Evolutionary conservation across 2,113 vertebrate species (phyloP), one percentile per base, ranked within the genome.

Genomic region (Cinclus cinclus): DNA sequence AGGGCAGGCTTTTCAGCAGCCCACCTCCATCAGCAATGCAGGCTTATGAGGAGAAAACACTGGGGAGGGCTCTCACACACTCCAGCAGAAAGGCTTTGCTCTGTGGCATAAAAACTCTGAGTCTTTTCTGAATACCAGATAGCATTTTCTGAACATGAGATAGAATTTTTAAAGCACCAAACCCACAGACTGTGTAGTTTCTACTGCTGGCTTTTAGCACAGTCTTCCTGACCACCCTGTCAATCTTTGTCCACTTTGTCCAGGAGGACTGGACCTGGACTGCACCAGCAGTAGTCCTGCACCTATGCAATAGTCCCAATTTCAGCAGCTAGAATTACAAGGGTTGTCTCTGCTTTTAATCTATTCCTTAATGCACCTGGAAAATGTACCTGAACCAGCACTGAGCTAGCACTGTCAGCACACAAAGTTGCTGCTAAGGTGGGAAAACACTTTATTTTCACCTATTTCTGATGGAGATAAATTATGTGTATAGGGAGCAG

Each of bases 381-480:
- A 89, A 90, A 95, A 97, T 39, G 33, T 46, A 35, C 28, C 59
- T 90, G 35, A 92, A 88, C 47, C n/a, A 96, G 53, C 63, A 77
- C 56, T 52, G 74, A 95, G 64, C 28, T 25, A 44, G 49, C 52
- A 95, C 56, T 37, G 27, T 30, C 77, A 92, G 91, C 15, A 33
- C 50, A 87, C 81, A 92, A 91, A 93, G 39, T 22, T 93, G 41
- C 55, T 63, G 25, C 59, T 80, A 31, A 64, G 50, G 82, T 55
- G 41, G 64, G 77, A 65, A 96, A 69, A 25, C 14, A 58, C 53
- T 41, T 93, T 93, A 70, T 12, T 71, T 95, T 52, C 39, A 47
- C 46, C 7, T 65, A 93, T 88, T 96, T 90, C 58, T 93, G 89
- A 92, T 60, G 60, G 55, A 88, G 92, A 97, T 87, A 95, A 95